A percentile compares a stretch with the other conserved stretches of the same genome.
Conservation (phyloP, 2,113 vertebrate species). For the Lampris megalopsis region DNA sequence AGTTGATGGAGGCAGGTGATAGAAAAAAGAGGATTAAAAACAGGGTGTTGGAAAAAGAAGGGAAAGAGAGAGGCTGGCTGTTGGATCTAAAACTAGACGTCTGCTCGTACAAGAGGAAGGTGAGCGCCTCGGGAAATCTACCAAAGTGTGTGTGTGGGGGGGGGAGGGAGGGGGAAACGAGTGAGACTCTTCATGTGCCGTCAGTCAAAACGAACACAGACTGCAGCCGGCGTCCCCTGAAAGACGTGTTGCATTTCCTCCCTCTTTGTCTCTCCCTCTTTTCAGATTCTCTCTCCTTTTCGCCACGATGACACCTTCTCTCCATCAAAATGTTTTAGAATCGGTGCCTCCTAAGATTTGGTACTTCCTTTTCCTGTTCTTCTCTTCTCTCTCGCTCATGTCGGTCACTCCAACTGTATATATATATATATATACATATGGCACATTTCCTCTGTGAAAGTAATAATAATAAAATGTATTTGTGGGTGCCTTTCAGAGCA, state of each 20-base stretch:
- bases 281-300: background rate
- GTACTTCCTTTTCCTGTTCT: background rate
- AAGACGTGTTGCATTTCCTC: slow-evolving; percentile 42
- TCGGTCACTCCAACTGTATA: slow-evolving; percentile 2
- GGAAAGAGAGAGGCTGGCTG: too few species aligned
- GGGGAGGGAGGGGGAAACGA: slow-evolving; percentile 11
- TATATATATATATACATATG: background rate
- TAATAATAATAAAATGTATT: too few species aligned
- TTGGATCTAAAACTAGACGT: slow-evolving; percentile 1
- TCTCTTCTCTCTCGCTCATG: too few species aligned
- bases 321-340: background rate
- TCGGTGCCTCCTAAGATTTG: background rate
- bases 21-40: slow-evolving; percentile 30
- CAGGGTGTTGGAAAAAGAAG: background rate
- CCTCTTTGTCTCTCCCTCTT: background rate
- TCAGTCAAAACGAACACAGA: slow-evolving; percentile 48
- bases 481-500: too few species aligned
- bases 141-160: slow-evolving; percentile 16
- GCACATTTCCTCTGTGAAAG: too few species aligned
- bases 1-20: background rate
- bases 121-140: slow-evolving; percentile 3
- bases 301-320: background rate
- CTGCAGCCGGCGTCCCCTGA: slow-evolving; percentile 24
- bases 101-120: slow-evolving; percentile 21
- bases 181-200: slow-evolving; percentile 53